phyloP scores from a whole-genome alignment of 2,888 invertebrate genomes.

The Hofmannophila pseudospretella region DNA sequence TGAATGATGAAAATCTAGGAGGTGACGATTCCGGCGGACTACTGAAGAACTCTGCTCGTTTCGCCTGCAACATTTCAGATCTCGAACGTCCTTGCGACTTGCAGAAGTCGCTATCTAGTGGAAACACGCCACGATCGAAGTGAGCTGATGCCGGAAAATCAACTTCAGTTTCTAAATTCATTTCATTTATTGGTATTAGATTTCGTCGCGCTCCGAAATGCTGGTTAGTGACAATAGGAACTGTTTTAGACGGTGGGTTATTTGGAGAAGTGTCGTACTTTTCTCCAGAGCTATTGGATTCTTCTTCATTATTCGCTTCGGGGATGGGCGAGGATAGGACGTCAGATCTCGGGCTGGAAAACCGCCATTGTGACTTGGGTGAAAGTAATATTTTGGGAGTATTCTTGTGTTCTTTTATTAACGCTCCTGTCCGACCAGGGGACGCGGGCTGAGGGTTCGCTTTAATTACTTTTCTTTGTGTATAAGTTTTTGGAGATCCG shows the following conservation, averaged over 20 bases:
- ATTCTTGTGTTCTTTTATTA: conserved; percentile 72
- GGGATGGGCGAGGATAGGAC: conserved; percentile 91
- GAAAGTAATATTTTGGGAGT: conserved; percentile 82
- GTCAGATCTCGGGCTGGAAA: conserved; percentile 86
- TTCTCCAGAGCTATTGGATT: conserved; percentile 79
- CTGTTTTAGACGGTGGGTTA: conserved; percentile 58
- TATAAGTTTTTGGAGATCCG: conserved; percentile 83
- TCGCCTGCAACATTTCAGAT: conserved; percentile 77
- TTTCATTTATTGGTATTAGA: conserved; percentile 63
- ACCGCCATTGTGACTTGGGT: conserved; percentile 84
- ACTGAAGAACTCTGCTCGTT: conserved; percentile 79
- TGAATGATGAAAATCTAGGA: conserved; percentile 61
- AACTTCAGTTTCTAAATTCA: conserved; percentile 42
- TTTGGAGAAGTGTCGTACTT: conserved; percentile 57
- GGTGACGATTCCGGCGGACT: conserved; percentile 54
- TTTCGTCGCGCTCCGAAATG: conserved; percentile 69
- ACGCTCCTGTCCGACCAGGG: conserved; percentile 71
- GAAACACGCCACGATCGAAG: conserved; percentile 62
- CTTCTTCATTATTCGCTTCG: conserved; percentile 89
- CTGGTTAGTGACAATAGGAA: conserved; percentile 67
- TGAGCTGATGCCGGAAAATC: conserved; percentile 33
- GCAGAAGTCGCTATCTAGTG: conserved; percentile 58
- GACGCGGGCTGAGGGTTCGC: conserved; percentile 70
- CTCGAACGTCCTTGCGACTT: conserved; percentile 52
- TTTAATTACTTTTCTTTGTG: conserved; percentile 79